phyloP scores from a whole-genome alignment of 2,797 vertebrate species.

The Pipistrellus kuhlii region DNA sequence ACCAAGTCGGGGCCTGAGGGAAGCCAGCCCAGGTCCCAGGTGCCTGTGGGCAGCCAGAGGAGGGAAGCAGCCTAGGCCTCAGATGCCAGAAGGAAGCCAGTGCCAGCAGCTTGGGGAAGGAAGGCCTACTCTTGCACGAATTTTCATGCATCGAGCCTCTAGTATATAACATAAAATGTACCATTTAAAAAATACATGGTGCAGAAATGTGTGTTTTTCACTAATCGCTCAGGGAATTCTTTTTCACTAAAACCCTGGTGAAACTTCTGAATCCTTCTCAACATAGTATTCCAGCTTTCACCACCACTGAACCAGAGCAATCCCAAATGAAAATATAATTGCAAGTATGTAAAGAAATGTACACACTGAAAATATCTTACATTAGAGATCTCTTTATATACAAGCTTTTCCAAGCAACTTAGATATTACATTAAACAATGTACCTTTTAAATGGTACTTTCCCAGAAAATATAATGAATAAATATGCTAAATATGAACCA shows the following conservation, averaged over 20 bases:
- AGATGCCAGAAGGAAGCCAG: no score
- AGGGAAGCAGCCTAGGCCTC: no score
- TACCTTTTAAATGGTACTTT: slow-evolving; percentile 62
- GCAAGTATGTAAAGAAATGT: slow-evolving; percentile 46
- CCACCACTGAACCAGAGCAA: slow-evolving; percentile 20
- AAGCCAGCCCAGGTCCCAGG: no score
- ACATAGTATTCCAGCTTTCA: neutral
- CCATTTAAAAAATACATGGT: neutral
- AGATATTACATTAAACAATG: slow-evolving; percentile 64
- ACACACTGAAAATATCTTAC: slow-evolving; percentile 52
- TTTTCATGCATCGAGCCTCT: no score
- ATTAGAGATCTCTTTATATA: slow-evolving; percentile 10
- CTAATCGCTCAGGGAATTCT: neutral
- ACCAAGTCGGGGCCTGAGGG: no score
- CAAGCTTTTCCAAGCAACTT: slow-evolving; percentile 57
- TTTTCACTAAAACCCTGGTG: neutral
- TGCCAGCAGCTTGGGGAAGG: no score
- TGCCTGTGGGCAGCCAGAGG: no score
- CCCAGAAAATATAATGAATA: slow-evolving; percentile 21
- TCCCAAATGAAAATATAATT: slow-evolving; percentile 19
- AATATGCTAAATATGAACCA: slow-evolving; percentile 7
- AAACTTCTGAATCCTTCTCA: slow-evolving; percentile 56
- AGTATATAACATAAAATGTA: slow-evolving; percentile 8
- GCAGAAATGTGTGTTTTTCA: neutral
- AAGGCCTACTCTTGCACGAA: no score